Percentiles rank a stretch among this genome's conserved stretches.
Evolutionary conservation across 1,140 invertebrate genomes (phyloP).

Genomic region (Atopsyche davidsoni): DNA sequence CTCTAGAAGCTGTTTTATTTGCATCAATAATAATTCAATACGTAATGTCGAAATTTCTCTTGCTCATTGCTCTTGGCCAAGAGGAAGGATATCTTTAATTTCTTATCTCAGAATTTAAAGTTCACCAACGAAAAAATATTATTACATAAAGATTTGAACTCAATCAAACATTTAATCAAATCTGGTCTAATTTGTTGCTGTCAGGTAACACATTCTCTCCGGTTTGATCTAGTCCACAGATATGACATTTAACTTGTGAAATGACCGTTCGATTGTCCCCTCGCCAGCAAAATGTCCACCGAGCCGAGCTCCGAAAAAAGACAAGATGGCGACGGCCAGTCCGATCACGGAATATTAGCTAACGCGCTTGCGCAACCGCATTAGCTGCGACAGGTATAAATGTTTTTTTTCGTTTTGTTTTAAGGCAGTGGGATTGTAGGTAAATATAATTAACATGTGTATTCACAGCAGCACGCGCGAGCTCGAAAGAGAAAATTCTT

Average conservation of each 20-base stretch:
- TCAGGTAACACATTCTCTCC: slow-evolving; percentile 1
- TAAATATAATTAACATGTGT: slow-evolving; percentile 5
- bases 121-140: too few relatives aligned
- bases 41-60: too few relatives aligned
- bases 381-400: slow-evolving; percentile 14
- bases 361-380: slow-evolving; percentile 18
- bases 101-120: too few relatives aligned
- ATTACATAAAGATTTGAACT: too few relatives aligned
- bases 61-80: too few relatives aligned
- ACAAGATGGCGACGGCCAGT: slow-evolving; percentile 11
- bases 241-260: slow-evolving; percentile 3
- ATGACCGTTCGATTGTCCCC: not conserved
- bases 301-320: not conserved
- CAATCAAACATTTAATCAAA: too few relatives aligned
- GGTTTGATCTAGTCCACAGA: not conserved
- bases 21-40: too few relatives aligned
- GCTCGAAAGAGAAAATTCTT: slow-evolving; percentile 10
- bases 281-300: slow-evolving; percentile 7
- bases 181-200: not conserved
- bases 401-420: slow-evolving; percentile 8
- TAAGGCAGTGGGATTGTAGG: not conserved
- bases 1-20: too few relatives aligned
- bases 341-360: slow-evolving; percentile 24
- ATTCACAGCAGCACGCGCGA: slow-evolving; percentile 6
- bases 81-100: too few relatives aligned